These are phyloP conservation scores for Chesias legatella DNA, from an alignment of 2,888 invertebrate species.

Conservation along the genomic window DNA sequence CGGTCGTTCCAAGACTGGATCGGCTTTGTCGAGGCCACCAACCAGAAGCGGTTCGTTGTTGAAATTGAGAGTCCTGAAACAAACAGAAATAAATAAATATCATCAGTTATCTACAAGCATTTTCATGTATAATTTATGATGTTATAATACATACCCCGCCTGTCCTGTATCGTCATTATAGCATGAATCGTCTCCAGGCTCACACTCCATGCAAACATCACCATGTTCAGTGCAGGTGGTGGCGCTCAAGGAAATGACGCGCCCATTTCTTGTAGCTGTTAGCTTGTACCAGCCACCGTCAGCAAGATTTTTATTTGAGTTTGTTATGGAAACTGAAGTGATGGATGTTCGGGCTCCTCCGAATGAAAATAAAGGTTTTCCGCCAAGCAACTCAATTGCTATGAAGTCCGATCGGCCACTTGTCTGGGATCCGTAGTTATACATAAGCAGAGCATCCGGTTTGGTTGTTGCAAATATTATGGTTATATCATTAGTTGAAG, in stretches of 20 bases:
- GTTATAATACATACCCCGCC: constrained; percentile 85
- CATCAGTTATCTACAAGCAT: not conserved
- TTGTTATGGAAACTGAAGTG: constrained; percentile 86
- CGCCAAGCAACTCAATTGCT: constrained; percentile 92
- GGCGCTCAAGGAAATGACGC: constrained; percentile 91
- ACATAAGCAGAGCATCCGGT: constrained; percentile 91
- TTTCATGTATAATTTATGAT: not conserved
- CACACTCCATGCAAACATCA: constrained; percentile 91
- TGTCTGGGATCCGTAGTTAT: constrained; percentile 93
- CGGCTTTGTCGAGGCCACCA: constrained; percentile 91
- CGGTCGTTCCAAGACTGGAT: constrained; percentile 92
- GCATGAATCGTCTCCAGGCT: constrained; percentile 89
- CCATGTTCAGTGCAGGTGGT: constrained; percentile 92
- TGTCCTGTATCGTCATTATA: constrained; percentile 93
- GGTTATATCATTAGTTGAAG: constrained; percentile 94
- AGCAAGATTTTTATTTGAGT: constrained; percentile 83
- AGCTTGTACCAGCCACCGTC: constrained; percentile 96
- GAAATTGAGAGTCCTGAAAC: constrained; percentile 92
- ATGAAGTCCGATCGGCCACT: constrained; percentile 96
- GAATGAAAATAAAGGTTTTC: constrained; percentile 93
- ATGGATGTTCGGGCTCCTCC: constrained; percentile 94
- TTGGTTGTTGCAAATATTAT: constrained; percentile 95
- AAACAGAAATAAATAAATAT: too few relatives aligned
- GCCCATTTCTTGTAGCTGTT: constrained; percentile 93
- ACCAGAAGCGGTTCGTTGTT: constrained; percentile 92